A percentile compares a stretch with the other conserved stretches of the same genome.
Conservation (phyloP, 2,888 invertebrate species). For the Ctena decussata region DNA sequence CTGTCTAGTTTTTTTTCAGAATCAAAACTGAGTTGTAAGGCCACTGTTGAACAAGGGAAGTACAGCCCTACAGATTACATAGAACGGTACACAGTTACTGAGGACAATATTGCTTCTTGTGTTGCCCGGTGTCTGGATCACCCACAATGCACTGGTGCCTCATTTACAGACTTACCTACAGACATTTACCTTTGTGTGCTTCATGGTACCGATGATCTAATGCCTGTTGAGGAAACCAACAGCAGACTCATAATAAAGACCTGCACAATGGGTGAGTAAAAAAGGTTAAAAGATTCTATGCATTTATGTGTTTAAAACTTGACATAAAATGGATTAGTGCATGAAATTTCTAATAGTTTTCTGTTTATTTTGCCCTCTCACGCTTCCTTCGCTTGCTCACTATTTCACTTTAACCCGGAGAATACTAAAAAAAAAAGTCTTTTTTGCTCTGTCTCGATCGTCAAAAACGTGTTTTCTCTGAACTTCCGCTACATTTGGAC, state of each 20-base stretch:
- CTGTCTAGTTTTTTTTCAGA: not conserved
- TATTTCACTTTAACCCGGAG: no score
- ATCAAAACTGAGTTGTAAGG: not conserved
- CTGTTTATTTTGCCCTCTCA: no score
- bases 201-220: not conserved
- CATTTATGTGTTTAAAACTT: no score
- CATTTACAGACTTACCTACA: not conserved
- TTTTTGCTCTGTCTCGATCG: no score
- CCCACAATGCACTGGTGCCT: not conserved
- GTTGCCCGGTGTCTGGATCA: not conserved
- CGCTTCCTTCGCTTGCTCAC: no score
- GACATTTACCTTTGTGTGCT: not conserved
- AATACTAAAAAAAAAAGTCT: no score
- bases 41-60: not conserved
- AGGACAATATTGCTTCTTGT: not conserved
- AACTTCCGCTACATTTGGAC: no score
- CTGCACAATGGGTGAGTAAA: not conserved
- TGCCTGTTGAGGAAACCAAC: not conserved
- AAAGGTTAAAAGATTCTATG: not conserved
- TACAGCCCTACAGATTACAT: not conserved
- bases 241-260: not conserved
- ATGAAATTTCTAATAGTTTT: no score
- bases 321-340: no score
- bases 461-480: no score
- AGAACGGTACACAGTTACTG: not conserved